Conservation (phyloP, 2,888 invertebrate genomes). For the Morpho deidamia region DNA sequence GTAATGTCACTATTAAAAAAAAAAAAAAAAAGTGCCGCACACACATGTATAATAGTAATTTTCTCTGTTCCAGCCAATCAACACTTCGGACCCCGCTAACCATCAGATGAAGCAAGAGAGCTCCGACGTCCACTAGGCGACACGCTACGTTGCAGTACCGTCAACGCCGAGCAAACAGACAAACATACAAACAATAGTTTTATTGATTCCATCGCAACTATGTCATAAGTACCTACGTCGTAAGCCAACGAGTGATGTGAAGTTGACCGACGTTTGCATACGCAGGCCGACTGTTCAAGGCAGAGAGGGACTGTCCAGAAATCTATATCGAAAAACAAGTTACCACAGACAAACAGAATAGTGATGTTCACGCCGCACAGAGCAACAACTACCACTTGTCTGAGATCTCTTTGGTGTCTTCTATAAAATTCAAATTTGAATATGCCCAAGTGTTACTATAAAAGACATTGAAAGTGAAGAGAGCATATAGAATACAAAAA, state of each 20-base stretch:
- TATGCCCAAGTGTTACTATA: constrained; percentile 6
- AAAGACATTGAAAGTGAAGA: constrained; percentile 8
- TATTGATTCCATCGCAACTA: constrained; percentile 61
- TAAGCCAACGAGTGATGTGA: constrained; percentile 52
- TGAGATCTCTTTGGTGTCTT: too few relatives aligned
- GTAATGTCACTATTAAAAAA: background rate
- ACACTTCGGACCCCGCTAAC: constrained; percentile 90
- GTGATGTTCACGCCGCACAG: too few relatives aligned
- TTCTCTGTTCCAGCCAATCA: constrained; percentile 82
- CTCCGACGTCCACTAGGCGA: constrained; percentile 87
- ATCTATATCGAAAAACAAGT: too few relatives aligned
- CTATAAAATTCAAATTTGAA: constrained; percentile 3
- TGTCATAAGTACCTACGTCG: constrained; percentile 59
- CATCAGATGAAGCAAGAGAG: constrained; percentile 90
- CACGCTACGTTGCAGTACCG: constrained; percentile 61
- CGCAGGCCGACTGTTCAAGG: too few relatives aligned
- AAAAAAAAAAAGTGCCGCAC: too few relatives aligned
- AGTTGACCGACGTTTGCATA: constrained; percentile 44
- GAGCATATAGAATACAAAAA: constrained; percentile 6
- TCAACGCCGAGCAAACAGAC: constrained; percentile 35
- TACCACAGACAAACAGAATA: too few relatives aligned
- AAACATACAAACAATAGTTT: constrained; percentile 65
- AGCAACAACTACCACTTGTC: too few relatives aligned
- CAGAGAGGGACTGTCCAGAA: background rate
- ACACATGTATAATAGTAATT: background rate